Evolutionary conservation across 2,888 invertebrate species (phyloP).

Genomic region (Patella pellucida): DNA sequence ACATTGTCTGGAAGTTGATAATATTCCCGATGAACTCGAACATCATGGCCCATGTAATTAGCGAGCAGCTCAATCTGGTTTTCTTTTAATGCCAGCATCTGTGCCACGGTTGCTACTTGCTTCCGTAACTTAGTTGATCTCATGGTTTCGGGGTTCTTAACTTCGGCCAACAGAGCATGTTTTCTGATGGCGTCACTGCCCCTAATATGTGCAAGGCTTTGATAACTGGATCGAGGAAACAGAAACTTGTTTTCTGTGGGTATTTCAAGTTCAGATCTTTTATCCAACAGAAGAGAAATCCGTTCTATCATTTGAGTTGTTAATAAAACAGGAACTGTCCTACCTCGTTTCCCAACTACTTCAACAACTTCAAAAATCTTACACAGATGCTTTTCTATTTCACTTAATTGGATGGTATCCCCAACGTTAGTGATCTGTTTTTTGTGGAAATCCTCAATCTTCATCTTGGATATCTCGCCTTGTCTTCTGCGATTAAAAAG

Average conservation of each 20-base stretch:
- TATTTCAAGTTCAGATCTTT: neutral
- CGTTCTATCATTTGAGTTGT: neutral
- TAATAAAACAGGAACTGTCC: neutral
- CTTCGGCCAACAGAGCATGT: neutral
- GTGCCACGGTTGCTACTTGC: conserved; percentile 4
- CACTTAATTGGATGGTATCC: neutral
- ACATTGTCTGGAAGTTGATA: neutral
- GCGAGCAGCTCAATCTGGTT: neutral
- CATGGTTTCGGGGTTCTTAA: conserved; percentile 1
- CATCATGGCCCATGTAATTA: neutral
- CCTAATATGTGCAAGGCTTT: neutral
- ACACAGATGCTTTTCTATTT: neutral
- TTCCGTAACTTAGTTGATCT: neutral
- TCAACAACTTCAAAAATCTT: neutral
- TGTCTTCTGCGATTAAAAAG: neutral
- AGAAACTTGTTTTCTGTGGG: neutral
- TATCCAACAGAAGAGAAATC: neutral
- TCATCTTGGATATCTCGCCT: neutral
- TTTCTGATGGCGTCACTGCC: neutral
- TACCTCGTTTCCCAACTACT: neutral
- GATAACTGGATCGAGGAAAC: neutral
- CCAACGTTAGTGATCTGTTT: neutral
- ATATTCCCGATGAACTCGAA: neutral
- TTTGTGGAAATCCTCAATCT: neutral
- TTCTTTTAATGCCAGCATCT: conserved; percentile 8